Conservation (phyloP, 2,113 vertebrate genomes). For the Himantopus leucocephalus region DNA sequence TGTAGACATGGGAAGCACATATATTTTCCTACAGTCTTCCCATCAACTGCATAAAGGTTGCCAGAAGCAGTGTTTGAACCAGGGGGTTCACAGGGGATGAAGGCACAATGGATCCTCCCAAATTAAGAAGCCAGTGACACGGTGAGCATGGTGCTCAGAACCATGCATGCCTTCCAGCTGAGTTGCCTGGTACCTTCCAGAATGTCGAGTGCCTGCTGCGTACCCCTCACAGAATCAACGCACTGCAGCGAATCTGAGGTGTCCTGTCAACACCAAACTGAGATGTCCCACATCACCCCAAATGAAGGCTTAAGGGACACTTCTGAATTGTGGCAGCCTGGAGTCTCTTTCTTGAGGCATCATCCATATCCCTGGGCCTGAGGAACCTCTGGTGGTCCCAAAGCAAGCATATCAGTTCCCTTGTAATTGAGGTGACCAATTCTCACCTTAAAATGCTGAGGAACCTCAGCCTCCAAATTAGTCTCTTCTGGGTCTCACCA, state of each 20-base stretch:
- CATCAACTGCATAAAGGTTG: not conserved
- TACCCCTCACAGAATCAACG: not conserved
- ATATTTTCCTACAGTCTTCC: not conserved
- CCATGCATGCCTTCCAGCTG: not conserved
- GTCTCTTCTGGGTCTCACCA: not conserved
- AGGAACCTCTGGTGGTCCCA: not conserved
- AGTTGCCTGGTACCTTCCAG: not conserved
- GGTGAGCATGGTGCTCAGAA: not conserved
- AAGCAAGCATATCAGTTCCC: not conserved
- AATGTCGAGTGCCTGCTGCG: rapidly evolving
- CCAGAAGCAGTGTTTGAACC: not conserved
- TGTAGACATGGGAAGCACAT: not conserved
- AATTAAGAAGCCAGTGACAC: not conserved
- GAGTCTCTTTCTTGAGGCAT: not conserved
- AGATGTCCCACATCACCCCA: not conserved
- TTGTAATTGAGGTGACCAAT: not conserved
- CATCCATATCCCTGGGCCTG: not conserved
- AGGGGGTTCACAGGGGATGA: not conserved
- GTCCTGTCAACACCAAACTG: not conserved
- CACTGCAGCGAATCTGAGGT: not conserved
- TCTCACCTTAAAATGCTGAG: not conserved
- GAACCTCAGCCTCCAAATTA: not conserved
- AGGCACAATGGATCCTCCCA: not conserved
- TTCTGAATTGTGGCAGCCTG: not conserved
- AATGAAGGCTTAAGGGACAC: not conserved